Conservation (phyloP, 2,888 invertebrate species). For the Romanomermis culicivorax region DNA sequence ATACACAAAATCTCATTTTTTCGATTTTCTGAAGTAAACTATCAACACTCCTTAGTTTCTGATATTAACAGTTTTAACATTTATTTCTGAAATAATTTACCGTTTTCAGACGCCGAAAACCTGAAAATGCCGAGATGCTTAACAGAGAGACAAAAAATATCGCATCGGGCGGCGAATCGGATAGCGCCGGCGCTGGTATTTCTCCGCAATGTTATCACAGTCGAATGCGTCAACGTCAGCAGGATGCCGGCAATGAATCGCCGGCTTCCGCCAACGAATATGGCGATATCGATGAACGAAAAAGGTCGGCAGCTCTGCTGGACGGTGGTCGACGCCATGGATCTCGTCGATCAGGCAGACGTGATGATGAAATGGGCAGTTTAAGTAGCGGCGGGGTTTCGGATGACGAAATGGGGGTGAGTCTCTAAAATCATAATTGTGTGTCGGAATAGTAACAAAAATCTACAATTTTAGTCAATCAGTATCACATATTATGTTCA, state of each 20-base stretch:
- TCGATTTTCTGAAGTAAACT: too few species aligned
- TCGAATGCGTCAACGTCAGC: too few species aligned
- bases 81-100: not conserved
- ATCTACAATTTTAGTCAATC: too few species aligned
- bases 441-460: too few species aligned
- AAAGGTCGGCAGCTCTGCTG: not conserved
- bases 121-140: not conserved
- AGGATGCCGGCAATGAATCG: too few species aligned
- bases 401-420: not conserved
- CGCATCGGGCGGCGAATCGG: not conserved
- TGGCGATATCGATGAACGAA: conserved; percentile 10
- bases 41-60: too few species aligned
- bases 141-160: not conserved
- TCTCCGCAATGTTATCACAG: too few species aligned
- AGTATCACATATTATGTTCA: too few species aligned
- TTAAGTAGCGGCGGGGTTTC: not conserved
- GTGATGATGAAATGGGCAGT: not conserved
- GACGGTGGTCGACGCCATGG: not conserved
- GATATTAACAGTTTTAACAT: too few species aligned
- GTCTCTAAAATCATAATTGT: too few species aligned
- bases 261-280: conserved; percentile 7
- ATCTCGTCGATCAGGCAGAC: not conserved
- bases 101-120: not conserved
- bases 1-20: too few species aligned
- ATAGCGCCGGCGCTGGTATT: not conserved